A percentile compares a stretch with the other conserved stretches of the same genome.
These are phyloP conservation scores for Laspeyria flexula DNA, from an alignment of 2,888 invertebrate species.

Conservation along the genomic window DNA sequence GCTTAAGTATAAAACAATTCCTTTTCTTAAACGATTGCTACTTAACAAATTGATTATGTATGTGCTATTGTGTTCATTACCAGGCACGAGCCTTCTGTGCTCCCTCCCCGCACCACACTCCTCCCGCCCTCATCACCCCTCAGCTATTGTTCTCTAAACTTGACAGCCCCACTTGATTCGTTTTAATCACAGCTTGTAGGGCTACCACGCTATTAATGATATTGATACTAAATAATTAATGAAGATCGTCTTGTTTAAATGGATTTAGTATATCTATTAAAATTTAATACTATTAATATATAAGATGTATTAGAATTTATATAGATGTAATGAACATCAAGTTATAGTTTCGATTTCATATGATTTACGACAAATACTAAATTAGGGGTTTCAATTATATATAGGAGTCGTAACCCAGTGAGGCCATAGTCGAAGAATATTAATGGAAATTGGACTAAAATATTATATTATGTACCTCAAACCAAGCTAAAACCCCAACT, in stretches of 20 bases:
- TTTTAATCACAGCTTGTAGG: constrained; percentile 38
- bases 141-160: constrained; percentile 35
- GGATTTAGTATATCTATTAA: background rate
- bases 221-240: background rate
- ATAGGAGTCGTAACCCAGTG: too few relatives aligned
- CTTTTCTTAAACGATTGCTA: constrained; percentile 9
- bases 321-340: too few relatives aligned
- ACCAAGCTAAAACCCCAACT: too few relatives aligned
- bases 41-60: constrained; percentile 36
- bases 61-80: constrained; percentile 22
- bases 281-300: too few relatives aligned
- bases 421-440: too few relatives aligned
- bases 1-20: background rate
- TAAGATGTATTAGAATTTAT: too few relatives aligned
- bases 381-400: too few relatives aligned
- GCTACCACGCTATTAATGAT: constrained; percentile 23
- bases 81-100: constrained; percentile 3
- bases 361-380: too few relatives aligned
- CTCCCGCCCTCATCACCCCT: background rate
- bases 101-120: background rate
- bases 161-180: constrained; percentile 35
- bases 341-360: too few relatives aligned
- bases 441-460: too few relatives aligned
- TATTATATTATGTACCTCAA: too few relatives aligned
- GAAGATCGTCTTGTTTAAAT: background rate